Percentiles rank a stretch among this genome's conserved stretches.
phyloP scores from a whole-genome alignment of 2,113 vertebrate species.

The Ceuthmochares aereus region DNA sequence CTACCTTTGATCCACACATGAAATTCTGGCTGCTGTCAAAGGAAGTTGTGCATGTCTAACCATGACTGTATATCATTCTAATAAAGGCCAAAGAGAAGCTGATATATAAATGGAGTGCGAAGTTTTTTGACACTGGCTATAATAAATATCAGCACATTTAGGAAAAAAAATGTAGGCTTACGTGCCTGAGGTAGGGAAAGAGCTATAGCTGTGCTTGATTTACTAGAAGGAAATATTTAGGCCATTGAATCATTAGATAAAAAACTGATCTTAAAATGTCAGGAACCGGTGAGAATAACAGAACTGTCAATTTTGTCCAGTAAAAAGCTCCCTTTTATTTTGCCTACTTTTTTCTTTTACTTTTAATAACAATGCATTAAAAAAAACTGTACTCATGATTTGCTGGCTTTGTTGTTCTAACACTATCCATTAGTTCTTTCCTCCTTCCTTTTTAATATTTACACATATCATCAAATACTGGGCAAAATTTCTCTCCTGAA shows the following conservation, averaged over 20 bases:
- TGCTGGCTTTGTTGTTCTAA: slow-evolving; percentile 28
- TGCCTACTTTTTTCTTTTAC: neutral
- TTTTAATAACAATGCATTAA: slow-evolving; percentile 27
- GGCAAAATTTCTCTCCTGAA: neutral
- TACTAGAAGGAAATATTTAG: slow-evolving; percentile 5
- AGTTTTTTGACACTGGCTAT: neutral
- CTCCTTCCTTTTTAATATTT: slow-evolving; percentile 38
- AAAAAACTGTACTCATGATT: neutral
- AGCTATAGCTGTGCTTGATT: neutral
- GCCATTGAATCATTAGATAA: neutral
- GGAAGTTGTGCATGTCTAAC: slow-evolving; percentile 2
- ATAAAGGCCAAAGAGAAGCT: slow-evolving; percentile 47
- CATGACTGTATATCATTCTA: slow-evolving; percentile 19
- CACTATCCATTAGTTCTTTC: neutral
- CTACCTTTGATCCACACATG: neutral
- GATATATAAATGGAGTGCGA: neutral
- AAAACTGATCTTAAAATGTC: slow-evolving; percentile 47
- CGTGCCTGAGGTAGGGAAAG: slow-evolving; percentile 3
- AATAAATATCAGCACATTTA: slow-evolving; percentile 34
- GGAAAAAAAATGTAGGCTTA: neutral
- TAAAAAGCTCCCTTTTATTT: slow-evolving; percentile 30
- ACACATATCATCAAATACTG: slow-evolving; percentile 21
- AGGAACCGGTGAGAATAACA: neutral
- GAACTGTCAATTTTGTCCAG: neutral
- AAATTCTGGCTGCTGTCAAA: slow-evolving; percentile 36